Conservation (phyloP, 2,888 invertebrate species). For the Conus canariensis region DNA sequence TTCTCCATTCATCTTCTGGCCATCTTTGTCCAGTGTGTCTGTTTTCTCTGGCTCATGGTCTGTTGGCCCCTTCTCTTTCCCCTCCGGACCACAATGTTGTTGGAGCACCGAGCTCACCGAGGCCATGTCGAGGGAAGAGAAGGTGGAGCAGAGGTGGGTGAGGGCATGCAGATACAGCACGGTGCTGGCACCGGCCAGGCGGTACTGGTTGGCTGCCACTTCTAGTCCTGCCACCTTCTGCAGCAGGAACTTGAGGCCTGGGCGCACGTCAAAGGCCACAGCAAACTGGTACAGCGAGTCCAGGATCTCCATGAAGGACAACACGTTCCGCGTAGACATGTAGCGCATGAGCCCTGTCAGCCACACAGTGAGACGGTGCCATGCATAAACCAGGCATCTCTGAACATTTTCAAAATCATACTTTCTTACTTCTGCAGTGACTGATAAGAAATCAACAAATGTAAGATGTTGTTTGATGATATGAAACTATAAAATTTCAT, state of each 20-base stretch:
- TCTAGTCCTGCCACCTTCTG: conserved; percentile 84
- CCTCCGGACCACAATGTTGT: not conserved
- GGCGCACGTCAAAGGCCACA: conserved; percentile 92
- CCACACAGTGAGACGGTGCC: not conserved
- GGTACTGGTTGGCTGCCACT: conserved; percentile 78
- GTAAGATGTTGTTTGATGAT: not conserved
- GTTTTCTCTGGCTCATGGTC: too few species aligned
- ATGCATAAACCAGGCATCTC: not conserved
- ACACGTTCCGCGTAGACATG: conserved; percentile 70
- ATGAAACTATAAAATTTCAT: too few species aligned
- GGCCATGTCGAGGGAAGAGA: conserved; percentile 50
- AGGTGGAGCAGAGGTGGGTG: conserved; percentile 88
- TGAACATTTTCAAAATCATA: too few species aligned
- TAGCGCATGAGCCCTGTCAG: conserved; percentile 69
- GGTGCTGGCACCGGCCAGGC: conserved; percentile 92
- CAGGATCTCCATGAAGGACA: conserved; percentile 79
- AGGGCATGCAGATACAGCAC: conserved; percentile 89
- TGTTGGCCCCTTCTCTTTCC: not conserved
- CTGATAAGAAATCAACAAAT: not conserved
- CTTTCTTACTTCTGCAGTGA: too few species aligned
- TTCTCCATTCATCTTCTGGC: conserved; percentile 3
- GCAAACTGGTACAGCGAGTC: conserved; percentile 91
- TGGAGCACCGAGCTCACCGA: not conserved
- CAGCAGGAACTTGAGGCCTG: conserved; percentile 94
- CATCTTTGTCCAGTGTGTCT: not conserved